A percentile compares a stretch with the other conserved stretches of the same genome.
Conservation (phyloP, 2,113 vertebrate species). For the Rhinolophus sinicus region DNA sequence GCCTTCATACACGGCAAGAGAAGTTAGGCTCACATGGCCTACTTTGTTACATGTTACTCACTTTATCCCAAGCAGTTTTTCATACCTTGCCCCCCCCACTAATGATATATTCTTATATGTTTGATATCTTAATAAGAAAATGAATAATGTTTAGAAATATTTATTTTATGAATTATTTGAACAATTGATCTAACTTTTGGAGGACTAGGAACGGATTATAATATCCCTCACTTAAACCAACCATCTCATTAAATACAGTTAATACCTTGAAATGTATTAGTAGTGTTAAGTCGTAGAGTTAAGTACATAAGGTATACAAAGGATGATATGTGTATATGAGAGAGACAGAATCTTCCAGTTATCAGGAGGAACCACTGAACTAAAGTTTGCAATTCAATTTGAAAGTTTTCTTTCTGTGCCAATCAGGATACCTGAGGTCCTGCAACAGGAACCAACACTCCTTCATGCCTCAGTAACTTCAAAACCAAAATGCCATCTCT, state of each 20-base stretch:
- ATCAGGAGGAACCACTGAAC: neutral
- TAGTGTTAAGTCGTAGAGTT: neutral
- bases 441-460: neutral
- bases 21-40: neutral
- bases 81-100: neutral
- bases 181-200: neutral
- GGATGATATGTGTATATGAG: neutral
- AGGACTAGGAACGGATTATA: neutral
- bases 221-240: neutral
- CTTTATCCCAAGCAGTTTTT: neutral
- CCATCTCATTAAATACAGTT: neutral
- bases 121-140: neutral
- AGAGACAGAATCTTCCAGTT: neutral
- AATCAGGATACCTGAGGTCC: neutral
- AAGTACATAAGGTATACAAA: neutral
- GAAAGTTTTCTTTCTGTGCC: neutral
- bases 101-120: neutral
- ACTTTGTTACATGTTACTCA: neutral
- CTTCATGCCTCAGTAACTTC: neutral
- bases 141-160: neutral
- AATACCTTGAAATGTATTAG: neutral
- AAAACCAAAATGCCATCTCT: neutral
- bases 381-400: neutral
- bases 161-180: conserved; percentile 26
- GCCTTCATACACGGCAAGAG: neutral